Evolutionary conservation across 2,888 invertebrate genomes (phyloP).

Genomic region (Drosophila mimetica): DNA sequence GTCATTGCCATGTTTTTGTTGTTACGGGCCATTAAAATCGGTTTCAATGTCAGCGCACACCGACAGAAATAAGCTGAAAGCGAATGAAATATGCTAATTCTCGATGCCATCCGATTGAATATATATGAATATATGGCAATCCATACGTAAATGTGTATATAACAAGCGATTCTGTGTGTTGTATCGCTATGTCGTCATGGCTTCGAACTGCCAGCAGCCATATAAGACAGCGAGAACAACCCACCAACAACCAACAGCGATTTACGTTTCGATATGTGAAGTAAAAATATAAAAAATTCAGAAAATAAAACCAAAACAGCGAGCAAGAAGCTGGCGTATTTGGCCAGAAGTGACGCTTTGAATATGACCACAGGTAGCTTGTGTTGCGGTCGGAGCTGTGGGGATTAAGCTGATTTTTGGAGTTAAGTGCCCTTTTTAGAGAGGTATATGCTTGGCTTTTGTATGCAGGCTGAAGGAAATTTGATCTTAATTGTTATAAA

Average conservation of each 20-base stretch:
- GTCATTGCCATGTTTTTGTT: slow-evolving; percentile 46
- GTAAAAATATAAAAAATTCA: slow-evolving; percentile 14
- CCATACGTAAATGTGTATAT: slow-evolving; percentile 27
- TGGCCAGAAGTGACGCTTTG: slow-evolving; percentile 50
- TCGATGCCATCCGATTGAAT: slow-evolving; percentile 32
- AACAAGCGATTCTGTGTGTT: slow-evolving; percentile 6
- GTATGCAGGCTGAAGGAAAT: background rate
- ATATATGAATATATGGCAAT: slow-evolving; percentile 41
- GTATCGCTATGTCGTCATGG: slow-evolving; percentile 62
- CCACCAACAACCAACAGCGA: slow-evolving; percentile 27
- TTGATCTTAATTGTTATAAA: background rate
- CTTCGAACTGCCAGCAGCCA: slow-evolving; percentile 43
- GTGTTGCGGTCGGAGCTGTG: slow-evolving; percentile 28
- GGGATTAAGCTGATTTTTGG: slow-evolving; percentile 5
- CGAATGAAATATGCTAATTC: slow-evolving; percentile 75
- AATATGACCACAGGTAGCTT: slow-evolving; percentile 53
- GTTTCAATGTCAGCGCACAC: slow-evolving; percentile 73
- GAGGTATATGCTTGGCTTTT: background rate
- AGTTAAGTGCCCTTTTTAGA: slow-evolving; percentile 6
- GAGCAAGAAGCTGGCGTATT: slow-evolving; percentile 42
- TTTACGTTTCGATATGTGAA: slow-evolving; percentile 14
- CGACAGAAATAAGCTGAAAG: slow-evolving; percentile 33
- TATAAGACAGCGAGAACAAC: slow-evolving; percentile 42
- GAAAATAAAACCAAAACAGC: slow-evolving; percentile 18
- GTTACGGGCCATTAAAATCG: slow-evolving; percentile 71